A percentile compares a stretch with the other conserved stretches of the same genome.
Evolutionary conservation across 1,140 invertebrate genomes (phyloP).

Genomic region (Araneus ventricosus): DNA sequence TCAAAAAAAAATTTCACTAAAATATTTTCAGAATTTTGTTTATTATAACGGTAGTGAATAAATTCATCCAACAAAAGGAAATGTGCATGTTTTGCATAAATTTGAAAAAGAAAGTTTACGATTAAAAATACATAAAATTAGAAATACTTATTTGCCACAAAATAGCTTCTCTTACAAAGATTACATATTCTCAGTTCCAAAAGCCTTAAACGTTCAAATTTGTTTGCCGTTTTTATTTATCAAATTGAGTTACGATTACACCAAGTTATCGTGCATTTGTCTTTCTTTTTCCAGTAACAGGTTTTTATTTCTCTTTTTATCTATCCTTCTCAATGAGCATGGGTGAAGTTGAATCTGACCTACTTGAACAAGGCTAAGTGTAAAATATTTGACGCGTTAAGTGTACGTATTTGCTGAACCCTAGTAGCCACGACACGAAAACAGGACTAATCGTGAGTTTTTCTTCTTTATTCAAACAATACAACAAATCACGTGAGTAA

Average conservation of each 20-base stretch:
- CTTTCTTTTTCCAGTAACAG: neutral
- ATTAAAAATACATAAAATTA: neutral
- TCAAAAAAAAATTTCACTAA: too few species aligned
- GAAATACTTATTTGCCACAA: neutral
- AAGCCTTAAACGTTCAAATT: neutral
- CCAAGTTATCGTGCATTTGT: neutral
- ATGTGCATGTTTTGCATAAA: too few species aligned
- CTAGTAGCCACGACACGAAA: neutral
- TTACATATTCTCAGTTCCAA: neutral
- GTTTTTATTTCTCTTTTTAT: neutral
- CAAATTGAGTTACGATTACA: neutral
- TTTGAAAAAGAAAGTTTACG: neutral
- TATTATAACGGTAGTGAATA: too few species aligned
- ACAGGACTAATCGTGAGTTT: constrained; percentile 15
- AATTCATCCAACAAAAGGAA: too few species aligned
- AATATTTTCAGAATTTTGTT: too few species aligned
- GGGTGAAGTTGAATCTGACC: neutral
- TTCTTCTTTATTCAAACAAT: neutral
- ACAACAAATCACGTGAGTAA: neutral
- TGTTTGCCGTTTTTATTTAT: neutral
- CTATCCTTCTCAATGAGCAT: neutral
- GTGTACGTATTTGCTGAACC: neutral
- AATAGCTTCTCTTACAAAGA: neutral
- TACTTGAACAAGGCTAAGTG: constrained; percentile 26
- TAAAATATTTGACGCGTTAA: constrained; percentile 44